Evolutionary conservation across 2,888 invertebrate species (phyloP).

Genomic region (Agrotis exclamationis): DNA sequence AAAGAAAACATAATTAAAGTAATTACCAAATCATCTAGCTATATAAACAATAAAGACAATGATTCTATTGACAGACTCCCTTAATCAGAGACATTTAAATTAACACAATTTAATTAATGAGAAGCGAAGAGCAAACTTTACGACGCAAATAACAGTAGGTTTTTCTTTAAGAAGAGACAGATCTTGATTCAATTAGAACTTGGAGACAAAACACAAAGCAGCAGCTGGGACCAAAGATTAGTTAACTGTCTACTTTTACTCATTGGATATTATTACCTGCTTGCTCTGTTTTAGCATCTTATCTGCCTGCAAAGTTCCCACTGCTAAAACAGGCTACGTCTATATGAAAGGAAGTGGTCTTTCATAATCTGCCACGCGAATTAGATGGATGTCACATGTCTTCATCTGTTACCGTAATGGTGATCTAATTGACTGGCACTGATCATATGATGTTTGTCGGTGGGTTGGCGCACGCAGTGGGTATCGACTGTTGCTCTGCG

Average conservation of each 20-base stretch:
- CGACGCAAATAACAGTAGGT: conserved; percentile 69
- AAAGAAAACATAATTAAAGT: conserved; percentile 21
- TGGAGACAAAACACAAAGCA: conserved; percentile 69
- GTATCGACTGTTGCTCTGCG: too few relatives aligned
- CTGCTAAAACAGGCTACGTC: too few relatives aligned
- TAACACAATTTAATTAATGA: conserved; percentile 74
- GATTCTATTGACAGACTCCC: conserved; percentile 46
- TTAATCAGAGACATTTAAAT: conserved; percentile 65
- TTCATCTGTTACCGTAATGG: too few relatives aligned
- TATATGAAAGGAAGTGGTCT: too few relatives aligned
- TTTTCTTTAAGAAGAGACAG: conserved; percentile 72
- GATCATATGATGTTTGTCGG: too few relatives aligned
- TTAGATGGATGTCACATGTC: too few relatives aligned
- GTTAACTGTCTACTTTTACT: conserved; percentile 9
- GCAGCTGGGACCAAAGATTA: conserved; percentile 59
- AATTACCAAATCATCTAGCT: conserved; percentile 23
- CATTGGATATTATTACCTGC: conserved; percentile 9
- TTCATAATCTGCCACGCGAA: too few relatives aligned
- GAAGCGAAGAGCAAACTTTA: conserved; percentile 72
- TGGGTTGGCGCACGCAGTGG: too few relatives aligned
- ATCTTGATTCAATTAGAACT: conserved; percentile 78
- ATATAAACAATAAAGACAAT: conserved; percentile 29
- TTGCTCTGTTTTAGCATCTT: background rate
- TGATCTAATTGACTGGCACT: too few relatives aligned
- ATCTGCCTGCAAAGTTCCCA: too few relatives aligned